phyloP scores from a whole-genome alignment of 2,113 vertebrate genomes.

The Hemichromis elongatus region DNA sequence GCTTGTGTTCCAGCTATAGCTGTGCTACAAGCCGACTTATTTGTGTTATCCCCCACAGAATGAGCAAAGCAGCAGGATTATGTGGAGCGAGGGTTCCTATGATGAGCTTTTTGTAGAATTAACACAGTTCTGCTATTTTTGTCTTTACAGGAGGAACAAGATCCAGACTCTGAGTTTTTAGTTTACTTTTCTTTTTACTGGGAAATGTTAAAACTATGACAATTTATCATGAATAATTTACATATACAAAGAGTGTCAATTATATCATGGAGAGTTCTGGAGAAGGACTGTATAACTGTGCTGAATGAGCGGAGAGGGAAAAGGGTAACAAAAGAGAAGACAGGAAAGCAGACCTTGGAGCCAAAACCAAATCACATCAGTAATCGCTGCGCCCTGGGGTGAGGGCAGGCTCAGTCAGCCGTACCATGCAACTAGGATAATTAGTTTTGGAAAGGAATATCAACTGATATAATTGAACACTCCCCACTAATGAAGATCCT shows the following conservation, averaged over 20 bases:
- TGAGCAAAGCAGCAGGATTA: conserved; percentile 42
- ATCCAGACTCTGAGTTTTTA: background rate
- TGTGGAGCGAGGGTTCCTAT: conserved; percentile 7
- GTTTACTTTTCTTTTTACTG: background rate
- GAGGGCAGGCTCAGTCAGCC: conserved; percentile 73
- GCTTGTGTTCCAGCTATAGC: conserved; percentile 31
- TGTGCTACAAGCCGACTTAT: conserved; percentile 33
- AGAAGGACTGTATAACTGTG: background rate
- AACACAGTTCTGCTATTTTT: conserved; percentile 20
- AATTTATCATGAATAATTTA: background rate
- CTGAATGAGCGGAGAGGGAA: background rate
- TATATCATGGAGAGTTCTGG: background rate
- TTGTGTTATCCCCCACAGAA: conserved; percentile 50
- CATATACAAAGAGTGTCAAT: background rate
- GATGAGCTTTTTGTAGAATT: conserved; percentile 38
- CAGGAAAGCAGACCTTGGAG: conserved; percentile 47
- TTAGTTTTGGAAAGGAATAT: conserved; percentile 82
- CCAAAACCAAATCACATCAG: conserved; percentile 75
- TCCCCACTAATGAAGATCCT: conserved; percentile 80
- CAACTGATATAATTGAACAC: conserved; percentile 80
- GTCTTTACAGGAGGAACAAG: background rate
- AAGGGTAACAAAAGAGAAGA: conserved; percentile 35
- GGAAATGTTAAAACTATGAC: background rate
- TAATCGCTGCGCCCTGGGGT: conserved; percentile 61
- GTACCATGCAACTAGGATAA: conserved; percentile 75